Conservation (phyloP, 2,888 invertebrate genomes). For the Acanthopleura granulata region DNA sequence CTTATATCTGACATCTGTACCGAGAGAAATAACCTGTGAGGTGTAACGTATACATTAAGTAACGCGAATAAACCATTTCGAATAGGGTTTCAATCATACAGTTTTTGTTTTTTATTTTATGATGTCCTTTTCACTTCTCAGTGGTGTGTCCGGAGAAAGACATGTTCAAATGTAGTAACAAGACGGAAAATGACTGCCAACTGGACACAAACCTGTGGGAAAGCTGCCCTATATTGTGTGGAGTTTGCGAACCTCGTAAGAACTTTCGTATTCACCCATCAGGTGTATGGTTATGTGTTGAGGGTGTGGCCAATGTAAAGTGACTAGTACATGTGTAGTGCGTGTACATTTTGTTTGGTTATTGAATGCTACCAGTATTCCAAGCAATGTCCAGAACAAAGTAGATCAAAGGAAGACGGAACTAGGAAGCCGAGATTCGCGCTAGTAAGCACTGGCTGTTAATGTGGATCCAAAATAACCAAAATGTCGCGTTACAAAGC, state of each 20-base stretch:
- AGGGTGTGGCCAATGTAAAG: too few relatives aligned
- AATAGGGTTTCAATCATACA: neutral
- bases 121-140: neutral
- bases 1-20: too few relatives aligned
- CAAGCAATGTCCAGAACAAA: too few relatives aligned
- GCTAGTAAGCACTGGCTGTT: neutral
- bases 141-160: neutral
- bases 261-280: neutral
- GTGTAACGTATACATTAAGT: too few relatives aligned
- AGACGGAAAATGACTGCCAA: neutral
- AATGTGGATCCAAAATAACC: too few relatives aligned
- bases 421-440: neutral
- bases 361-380: too few relatives aligned
- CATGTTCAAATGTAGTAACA: neutral
- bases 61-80: too few relatives aligned
- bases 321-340: too few relatives aligned
- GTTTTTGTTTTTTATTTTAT: neutral
- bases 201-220: neutral
- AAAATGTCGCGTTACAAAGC: too few relatives aligned
- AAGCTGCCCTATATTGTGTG: slow-evolving; percentile 2
- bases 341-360: too few relatives aligned
- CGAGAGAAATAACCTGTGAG: too few relatives aligned
- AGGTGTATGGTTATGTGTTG: too few relatives aligned
- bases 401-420: neutral
- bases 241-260: slow-evolving; percentile 3